phyloP scores from a whole-genome alignment of 2,797 vertebrate genomes.

The Crocidura indochinensis region DNA sequence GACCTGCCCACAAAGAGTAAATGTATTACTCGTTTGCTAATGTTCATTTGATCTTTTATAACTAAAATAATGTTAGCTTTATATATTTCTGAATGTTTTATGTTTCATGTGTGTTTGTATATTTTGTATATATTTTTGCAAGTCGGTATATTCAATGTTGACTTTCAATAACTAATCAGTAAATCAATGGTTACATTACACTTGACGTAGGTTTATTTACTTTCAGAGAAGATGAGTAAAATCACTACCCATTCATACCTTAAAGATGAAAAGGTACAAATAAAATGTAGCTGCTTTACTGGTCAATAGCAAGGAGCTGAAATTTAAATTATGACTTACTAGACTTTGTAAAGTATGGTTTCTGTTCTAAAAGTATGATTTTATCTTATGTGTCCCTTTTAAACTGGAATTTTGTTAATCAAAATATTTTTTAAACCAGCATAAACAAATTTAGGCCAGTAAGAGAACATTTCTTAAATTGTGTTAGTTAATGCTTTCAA shows the following conservation, averaged over 20 bases:
- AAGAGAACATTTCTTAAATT: background rate
- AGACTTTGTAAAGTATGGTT: background rate
- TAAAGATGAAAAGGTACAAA: slow-evolving; percentile 2
- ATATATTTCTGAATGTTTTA: background rate
- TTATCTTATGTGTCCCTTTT: background rate
- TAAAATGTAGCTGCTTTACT: slow-evolving; percentile 30
- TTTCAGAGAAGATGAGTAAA: background rate
- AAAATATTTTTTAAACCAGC: background rate
- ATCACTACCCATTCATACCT: background rate
- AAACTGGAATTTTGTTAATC: background rate
- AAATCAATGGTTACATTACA: slow-evolving; percentile 46
- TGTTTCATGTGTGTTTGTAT: background rate
- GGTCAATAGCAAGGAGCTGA: background rate
- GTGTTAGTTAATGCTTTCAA: slow-evolving; percentile 4
- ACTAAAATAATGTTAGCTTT: slow-evolving; percentile 16
- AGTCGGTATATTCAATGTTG: background rate
- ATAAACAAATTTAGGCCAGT: background rate
- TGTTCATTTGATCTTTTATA: slow-evolving; percentile 50
- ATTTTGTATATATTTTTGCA: background rate
- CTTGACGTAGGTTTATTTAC: slow-evolving; percentile 12
- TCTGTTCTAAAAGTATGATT: slow-evolving; percentile 32
- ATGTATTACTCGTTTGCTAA: slow-evolving; percentile 34
- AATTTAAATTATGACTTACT: slow-evolving; percentile 16
- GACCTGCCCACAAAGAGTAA: no score
- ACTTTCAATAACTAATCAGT: slow-evolving; percentile 46